phyloP scores from a whole-genome alignment of 2,113 vertebrate genomes.

The Scatophagus argus region DNA sequence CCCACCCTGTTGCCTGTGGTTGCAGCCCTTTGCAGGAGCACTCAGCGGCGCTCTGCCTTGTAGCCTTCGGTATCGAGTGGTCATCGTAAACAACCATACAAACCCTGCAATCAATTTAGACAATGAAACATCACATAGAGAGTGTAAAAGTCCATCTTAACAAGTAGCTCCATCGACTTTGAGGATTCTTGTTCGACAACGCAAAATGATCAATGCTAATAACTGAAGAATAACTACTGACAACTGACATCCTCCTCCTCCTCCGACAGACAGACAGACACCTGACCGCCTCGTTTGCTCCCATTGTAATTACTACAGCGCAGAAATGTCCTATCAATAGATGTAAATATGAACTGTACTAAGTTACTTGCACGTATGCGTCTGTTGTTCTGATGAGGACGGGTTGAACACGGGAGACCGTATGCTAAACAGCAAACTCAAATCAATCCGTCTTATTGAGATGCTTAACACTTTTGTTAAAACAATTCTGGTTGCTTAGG shows the following conservation, averaged over 20 bases:
- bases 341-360: no score
- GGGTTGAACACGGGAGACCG: no score
- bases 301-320: no score
- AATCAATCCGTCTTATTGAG: neutral
- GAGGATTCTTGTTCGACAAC: neutral
- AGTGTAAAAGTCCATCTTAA: neutral
- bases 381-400: no score
- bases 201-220: neutral
- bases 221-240: no score
- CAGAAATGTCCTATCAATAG: no score
- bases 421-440: no score
- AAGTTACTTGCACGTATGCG: no score
- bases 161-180: neutral
- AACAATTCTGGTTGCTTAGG: neutral
- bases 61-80: constrained; percentile 33
- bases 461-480: neutral
- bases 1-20: constrained; percentile 27
- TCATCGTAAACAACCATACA: constrained; percentile 54
- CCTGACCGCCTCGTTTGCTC: no score
- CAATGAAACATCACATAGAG: neutral
- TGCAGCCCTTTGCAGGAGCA: constrained; percentile 67
- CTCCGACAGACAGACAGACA: no score
- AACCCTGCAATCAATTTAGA: constrained; percentile 6
- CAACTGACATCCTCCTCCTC: no score
- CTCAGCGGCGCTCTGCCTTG: constrained; percentile 38